Base-by-base conservation (phyloP, 2,888 invertebrate species). In the Drosophila greeni region DNA sequence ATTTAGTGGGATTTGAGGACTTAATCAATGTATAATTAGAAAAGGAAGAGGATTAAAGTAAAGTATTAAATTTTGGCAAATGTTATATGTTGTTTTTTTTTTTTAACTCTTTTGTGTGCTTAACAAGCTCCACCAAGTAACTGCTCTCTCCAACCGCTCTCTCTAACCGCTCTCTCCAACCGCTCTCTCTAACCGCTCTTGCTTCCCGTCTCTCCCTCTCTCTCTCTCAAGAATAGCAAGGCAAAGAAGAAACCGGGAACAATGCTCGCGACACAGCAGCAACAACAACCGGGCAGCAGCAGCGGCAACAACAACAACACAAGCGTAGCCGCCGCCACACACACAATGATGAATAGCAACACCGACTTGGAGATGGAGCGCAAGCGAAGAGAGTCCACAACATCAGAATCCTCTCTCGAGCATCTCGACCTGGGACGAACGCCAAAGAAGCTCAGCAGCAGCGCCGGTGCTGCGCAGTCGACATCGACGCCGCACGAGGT, bases 371-470 rank as follows among this genome's bases (percentile, higher is more conserved):
- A 86, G 48, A 83, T 87, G 84, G 89, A 89, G 48, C 86, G 89
- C 26, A 70, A 88, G 52, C 86, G 89, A 5, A 85, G 89, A 8
- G 84, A 84, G 56, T 88, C 89, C 12, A 85, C 86, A 47, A 87
- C 89, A 26, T 89, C 89, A 3, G 88, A 88, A 60, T 89, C 89
- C 48, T 89, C 89, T 18, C 70, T 88, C 54, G 89, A 89, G 69
- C 88, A 88, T 52, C 84, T 88, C 70, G 89, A 89, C 51, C 75
- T 89, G 69, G 87, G 88, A 2, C 85, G 85, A 37, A 86, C 86
- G 49, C 86, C 87, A 57, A 87, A 87, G 61, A 88, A 87, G 74
- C 75, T 86, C 20, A 83, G 76, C 69, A 71, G 82, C 70, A 79
- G 72, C 68, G 70, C 70, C 49, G 76, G 76, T 20, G 18, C 69